A percentile compares a stretch with the other conserved stretches of the same genome.
These are phyloP conservation scores for Hemaris fuciformis DNA, from an alignment of 2,888 invertebrate species.

Conservation along the genomic window DNA sequence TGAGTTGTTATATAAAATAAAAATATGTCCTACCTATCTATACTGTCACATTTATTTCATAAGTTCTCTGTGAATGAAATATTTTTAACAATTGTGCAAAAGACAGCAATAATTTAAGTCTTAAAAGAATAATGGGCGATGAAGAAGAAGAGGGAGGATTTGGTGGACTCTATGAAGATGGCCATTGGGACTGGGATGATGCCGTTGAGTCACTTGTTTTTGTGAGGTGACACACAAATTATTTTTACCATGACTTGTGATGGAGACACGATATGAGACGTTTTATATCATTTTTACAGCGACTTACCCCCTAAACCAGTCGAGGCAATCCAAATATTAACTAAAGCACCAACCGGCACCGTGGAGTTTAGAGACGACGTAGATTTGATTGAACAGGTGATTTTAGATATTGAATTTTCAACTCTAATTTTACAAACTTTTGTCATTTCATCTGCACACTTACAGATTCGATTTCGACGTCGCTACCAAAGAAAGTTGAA, in stretches of 20 bases:
- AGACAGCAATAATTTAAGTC: neutral
- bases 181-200: conserved; percentile 79
- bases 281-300: conserved; percentile 35
- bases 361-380: conserved; percentile 78
- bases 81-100: neutral
- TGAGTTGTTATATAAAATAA: neutral
- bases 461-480: conserved; percentile 81
- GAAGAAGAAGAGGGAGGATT: conserved; percentile 66
- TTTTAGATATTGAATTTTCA: neutral
- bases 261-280: neutral
- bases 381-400: conserved; percentile 77
- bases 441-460: conserved; percentile 20
- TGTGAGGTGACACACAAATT: conserved; percentile 45
- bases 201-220: conserved; percentile 44
- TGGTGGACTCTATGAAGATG: conserved; percentile 66
- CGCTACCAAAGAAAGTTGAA: conserved; percentile 81
- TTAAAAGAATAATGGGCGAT: conserved; percentile 49
- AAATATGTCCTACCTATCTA: neutral
- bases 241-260: neutral
- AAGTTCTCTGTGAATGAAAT: neutral
- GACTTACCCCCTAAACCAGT: conserved; percentile 53
- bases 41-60: neutral
- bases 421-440: neutral
- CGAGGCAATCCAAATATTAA: conserved; percentile 52
- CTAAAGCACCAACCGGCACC: conserved; percentile 65